Conservation (phyloP, 2,797 vertebrate genomes). For the Alosa sapidissima region DNA sequence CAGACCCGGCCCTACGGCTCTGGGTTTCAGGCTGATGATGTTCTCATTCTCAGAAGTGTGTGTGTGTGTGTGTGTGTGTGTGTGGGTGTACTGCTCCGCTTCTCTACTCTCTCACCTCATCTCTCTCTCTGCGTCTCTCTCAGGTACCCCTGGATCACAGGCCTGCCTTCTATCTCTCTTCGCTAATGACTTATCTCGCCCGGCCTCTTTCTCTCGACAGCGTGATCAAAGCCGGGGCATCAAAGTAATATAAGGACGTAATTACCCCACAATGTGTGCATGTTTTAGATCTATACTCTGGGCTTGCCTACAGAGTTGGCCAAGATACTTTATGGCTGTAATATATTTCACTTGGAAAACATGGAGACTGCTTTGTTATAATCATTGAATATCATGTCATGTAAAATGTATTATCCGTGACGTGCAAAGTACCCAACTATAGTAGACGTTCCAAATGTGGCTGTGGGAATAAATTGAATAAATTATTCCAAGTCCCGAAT, state of each 20-base stretch:
- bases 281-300: neutral
- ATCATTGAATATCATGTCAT: neutral
- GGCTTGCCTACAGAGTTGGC: neutral
- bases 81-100: neutral
- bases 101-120: constrained; percentile 41
- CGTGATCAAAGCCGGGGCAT: neutral
- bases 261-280: neutral
- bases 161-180: neutral
- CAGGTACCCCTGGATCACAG: neutral
- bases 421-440: neutral
- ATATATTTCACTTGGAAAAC: neutral
- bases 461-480: neutral
- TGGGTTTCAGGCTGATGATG: neutral
- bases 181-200: neutral
- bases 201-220: neutral
- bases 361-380: neutral
- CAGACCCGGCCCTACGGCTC: neutral
- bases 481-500: neutral
- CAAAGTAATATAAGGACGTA: neutral
- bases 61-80: neutral
- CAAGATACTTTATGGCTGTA: neutral
- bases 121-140: constrained; percentile 43
- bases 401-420: neutral
- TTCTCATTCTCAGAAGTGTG: constrained; percentile 5
- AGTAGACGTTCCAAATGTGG: neutral